phyloP scores from a whole-genome alignment of 2,888 invertebrate genomes.

The Eupithecia insigniata region DNA sequence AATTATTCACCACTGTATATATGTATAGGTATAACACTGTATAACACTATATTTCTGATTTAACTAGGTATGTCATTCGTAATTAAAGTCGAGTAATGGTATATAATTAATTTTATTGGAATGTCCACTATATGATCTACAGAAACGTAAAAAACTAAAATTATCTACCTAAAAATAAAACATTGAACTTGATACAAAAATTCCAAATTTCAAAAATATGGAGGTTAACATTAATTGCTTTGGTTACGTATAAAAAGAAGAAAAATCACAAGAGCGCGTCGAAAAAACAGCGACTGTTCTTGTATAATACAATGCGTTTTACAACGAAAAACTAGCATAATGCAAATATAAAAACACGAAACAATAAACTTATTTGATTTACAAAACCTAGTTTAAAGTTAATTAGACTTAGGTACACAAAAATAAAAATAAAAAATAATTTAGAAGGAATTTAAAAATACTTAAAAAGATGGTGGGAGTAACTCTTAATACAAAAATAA shows the following conservation, averaged over 20 bases:
- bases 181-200: conserved; percentile 52
- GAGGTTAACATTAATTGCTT: conserved; percentile 69
- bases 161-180: conserved; percentile 54
- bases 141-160: conserved; percentile 61
- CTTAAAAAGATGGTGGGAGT: conserved; percentile 51
- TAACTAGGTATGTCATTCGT: background rate
- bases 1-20: no score
- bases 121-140: conserved; percentile 71
- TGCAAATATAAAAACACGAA: conserved; percentile 21
- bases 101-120: conserved; percentile 76
- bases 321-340: conserved; percentile 1
- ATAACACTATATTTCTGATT: no score
- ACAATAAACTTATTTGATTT: conserved; percentile 22
- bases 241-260: conserved; percentile 58
- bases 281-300: conserved; percentile 24
- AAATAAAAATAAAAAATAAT: conserved; percentile 43
- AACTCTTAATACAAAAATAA: conserved; percentile 30
- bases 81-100: conserved; percentile 32
- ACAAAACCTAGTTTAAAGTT: conserved; percentile 25
- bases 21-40: no score
- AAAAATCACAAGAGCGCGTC: conserved; percentile 28
- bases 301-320: conserved; percentile 20
- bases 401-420: background rate
- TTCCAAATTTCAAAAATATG: conserved; percentile 61
- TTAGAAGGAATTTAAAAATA: conserved; percentile 44